phyloP scores from a whole-genome alignment of 2,113 vertebrate species.

The Panthera leo region DNA sequence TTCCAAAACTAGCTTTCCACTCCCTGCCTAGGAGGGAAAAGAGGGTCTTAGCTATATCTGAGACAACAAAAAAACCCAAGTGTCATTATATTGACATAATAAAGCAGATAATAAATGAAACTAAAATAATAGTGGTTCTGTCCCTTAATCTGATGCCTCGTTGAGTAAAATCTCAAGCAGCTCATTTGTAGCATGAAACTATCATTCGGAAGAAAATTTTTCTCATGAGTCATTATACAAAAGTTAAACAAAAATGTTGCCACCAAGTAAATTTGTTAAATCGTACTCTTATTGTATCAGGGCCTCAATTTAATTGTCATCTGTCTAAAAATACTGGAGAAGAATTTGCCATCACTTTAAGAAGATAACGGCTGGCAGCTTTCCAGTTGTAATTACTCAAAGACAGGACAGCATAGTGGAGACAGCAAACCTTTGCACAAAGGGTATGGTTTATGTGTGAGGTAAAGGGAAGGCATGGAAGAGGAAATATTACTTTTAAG shows the following conservation, averaged over 20 bases:
- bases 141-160: slow-evolving; percentile 7
- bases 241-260: slow-evolving; percentile 55
- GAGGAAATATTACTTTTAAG: slow-evolving; percentile 33
- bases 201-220: slow-evolving; percentile 42
- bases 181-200: slow-evolving; percentile 46
- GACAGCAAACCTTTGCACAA: slow-evolving; percentile 46
- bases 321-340: slow-evolving; percentile 63
- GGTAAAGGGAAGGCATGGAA: slow-evolving; percentile 36
- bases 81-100: neutral
- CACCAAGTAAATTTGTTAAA: slow-evolving; percentile 51
- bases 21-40: neutral
- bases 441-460: neutral
- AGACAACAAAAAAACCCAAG: neutral
- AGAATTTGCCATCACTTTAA: slow-evolving; percentile 53
- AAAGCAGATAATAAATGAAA: slow-evolving; percentile 33
- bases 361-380: slow-evolving; percentile 36
- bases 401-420: slow-evolving; percentile 49
- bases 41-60: neutral
- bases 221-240: slow-evolving; percentile 36
- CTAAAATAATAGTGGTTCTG: slow-evolving; percentile 12
- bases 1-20: neutral
- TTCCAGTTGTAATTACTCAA: slow-evolving; percentile 53
- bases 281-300: slow-evolving; percentile 33
- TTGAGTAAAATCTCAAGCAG: slow-evolving; percentile 42
- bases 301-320: slow-evolving; percentile 54